Base-by-base conservation (phyloP, 2,113 vertebrate species). In the Sceloporus undulatus region DNA sequence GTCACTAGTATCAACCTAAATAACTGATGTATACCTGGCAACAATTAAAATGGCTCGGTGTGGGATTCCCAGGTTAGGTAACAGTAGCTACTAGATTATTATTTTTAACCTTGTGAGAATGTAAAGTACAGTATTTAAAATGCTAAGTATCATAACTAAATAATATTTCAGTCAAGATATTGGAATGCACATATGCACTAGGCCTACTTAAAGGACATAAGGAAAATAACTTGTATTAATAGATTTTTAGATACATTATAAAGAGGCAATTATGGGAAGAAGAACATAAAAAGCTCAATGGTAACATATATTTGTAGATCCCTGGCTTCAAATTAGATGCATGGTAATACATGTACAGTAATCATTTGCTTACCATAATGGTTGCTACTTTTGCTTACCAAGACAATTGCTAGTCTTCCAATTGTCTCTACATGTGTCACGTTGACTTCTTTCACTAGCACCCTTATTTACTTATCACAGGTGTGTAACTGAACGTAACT, bases 361-460 rank as follows among this genome's bases (percentile, higher is more conserved):
- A 42, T 82, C 11, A 66, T 82, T 82, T 62, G 4, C 59, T 62
- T 18, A 62, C 18, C 59, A 59, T 81, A n/a, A 38, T 21, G 9
- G 40, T 66, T 82, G 16, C 38, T 68, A 13, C 9, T 4, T 74
- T 74, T 74, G 52, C 21, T 74, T 84, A 16, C 74, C n/a, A 74
- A 74, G 52, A 38, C 48, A 23, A 59, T 34, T 84, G 6, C 19
- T 13, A 56, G 38, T 84, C 82, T 48, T 16, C 29, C 38, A n/a
- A 48, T 59, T 56, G 34, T 38, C 52, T 19, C 21, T 38, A 34
- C 52, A 66, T 14, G 68, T 84, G 83, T 84, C 83, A 74, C 70
- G n/a, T 9, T 27, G 70, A 84, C 83, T 84, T 84, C 82, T 84
- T 75, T 59, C 83, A 74, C 7, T 48, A 48, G 7, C 48, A 48